Conservation (phyloP, 1,140 invertebrate genomes). For the Drosophila orosa region DNA sequence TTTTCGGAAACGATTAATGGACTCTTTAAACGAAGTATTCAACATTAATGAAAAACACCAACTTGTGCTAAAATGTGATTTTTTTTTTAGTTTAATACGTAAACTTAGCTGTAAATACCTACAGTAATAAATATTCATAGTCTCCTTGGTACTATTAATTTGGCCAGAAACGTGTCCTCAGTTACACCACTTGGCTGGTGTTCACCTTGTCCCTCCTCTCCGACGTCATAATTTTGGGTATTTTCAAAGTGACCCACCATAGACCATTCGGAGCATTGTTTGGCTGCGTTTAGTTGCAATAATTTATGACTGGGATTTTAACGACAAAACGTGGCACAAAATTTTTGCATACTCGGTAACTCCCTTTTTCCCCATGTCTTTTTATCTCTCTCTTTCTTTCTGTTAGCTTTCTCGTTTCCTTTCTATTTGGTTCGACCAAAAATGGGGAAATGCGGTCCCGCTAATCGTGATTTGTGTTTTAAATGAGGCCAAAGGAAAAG, state of each 20-base stretch:
- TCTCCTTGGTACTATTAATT: not conserved
- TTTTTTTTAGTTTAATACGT: no score
- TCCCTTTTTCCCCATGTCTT: not conserved
- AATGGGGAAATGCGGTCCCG: conserved; percentile 46
- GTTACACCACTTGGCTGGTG: no score
- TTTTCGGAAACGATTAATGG: no score
- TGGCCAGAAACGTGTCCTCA: not conserved
- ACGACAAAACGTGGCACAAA: conserved; percentile 31
- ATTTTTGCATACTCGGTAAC: conserved; percentile 43
- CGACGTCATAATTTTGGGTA: conserved; percentile 69
- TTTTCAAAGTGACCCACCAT: conserved; percentile 44
- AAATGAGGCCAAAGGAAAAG: conserved; percentile 40
- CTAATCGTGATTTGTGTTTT: conserved; percentile 76
- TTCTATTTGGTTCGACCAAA: conserved; percentile 12
- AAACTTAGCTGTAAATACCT: no score
- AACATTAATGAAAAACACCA: no score
- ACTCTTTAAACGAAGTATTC: no score
- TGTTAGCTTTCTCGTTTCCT: not conserved
- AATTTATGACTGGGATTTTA: conserved; percentile 60
- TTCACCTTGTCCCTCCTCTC: conserved; percentile 2
- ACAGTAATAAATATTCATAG: not conserved
- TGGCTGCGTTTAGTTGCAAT: conserved; percentile 56
- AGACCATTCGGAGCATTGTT: conserved; percentile 58
- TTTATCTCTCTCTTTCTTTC: not conserved
- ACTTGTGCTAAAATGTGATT: no score